Conservation (phyloP, 2,113 vertebrate genomes). For the Mormyrus iriodes region DNA sequence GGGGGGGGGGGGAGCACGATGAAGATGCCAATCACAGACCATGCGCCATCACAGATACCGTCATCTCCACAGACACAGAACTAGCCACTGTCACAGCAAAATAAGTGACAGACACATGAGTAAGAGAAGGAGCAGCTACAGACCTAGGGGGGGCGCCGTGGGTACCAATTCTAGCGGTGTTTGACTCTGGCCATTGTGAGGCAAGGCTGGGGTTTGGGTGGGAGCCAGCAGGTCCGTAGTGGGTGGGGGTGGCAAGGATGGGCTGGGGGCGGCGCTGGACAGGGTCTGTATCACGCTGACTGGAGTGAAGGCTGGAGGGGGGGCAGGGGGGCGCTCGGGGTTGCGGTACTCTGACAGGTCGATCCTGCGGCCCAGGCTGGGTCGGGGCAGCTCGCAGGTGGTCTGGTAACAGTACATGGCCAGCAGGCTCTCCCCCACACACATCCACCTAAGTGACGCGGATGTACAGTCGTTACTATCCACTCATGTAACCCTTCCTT, state of each 20-base stretch:
- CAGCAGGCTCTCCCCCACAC: slow-evolving; percentile 82
- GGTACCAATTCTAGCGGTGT: slow-evolving; percentile 63
- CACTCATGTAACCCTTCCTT: not conserved
- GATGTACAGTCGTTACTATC: not conserved
- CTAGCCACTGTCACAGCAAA: not conserved
- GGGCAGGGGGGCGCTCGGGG: slow-evolving; percentile 56
- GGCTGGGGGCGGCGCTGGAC: slow-evolving; percentile 58
- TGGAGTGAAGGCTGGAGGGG: slow-evolving; percentile 61
- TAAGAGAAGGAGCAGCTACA: slow-evolving; percentile 35
- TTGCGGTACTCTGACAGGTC: slow-evolving; percentile 85
- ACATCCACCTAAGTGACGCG: slow-evolving; percentile 76
- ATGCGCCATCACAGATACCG: not conserved
- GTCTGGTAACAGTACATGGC: slow-evolving; percentile 88
- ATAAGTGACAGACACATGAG: not conserved
- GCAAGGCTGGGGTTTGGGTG: slow-evolving; percentile 38
- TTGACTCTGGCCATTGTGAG: slow-evolving; percentile 48
- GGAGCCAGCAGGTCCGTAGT: slow-evolving; percentile 44
- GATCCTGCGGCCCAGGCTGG: slow-evolving; percentile 80
- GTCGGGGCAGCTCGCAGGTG: slow-evolving; percentile 78
- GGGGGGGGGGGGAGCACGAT: too few relatives aligned
- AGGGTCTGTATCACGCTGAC: slow-evolving; percentile 63
- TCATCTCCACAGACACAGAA: not conserved
- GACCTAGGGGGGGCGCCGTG: slow-evolving; percentile 56
- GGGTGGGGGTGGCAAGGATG: slow-evolving; percentile 48
- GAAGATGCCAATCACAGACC: not conserved